Conservation (phyloP, 2,797 vertebrate genomes). For the Lindbergichthys nudifrons region DNA sequence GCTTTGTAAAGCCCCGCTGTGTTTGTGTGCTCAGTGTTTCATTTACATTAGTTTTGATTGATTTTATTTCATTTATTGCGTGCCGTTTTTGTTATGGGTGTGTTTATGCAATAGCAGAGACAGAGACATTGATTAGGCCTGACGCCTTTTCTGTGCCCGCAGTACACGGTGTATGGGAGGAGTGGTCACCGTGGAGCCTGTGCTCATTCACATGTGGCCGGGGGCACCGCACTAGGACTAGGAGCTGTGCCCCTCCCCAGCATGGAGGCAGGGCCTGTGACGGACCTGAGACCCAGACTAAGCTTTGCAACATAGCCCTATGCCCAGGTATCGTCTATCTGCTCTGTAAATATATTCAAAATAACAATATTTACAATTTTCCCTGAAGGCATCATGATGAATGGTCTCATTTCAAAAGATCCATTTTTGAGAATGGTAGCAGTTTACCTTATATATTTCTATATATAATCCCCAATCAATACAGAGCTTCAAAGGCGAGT, state of each 20-base stretch:
- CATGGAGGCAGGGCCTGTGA: constrained; percentile 97
- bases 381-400: constrained; percentile 37
- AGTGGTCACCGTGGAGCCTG: constrained; percentile 99
- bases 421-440: not conserved
- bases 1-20: constrained; percentile 41
- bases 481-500: constrained; percentile 60
- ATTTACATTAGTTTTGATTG: constrained; percentile 68
- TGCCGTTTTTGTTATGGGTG: constrained; percentile 58
- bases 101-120: constrained; percentile 54
- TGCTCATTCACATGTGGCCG: constrained; percentile 99
- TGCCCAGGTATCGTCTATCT: constrained; percentile 91
- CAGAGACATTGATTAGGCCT: constrained; percentile 72
- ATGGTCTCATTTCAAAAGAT: constrained; percentile 9
- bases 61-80: constrained; percentile 68
- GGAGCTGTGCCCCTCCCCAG: constrained; percentile 95
- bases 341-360: constrained; percentile 43
- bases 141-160: constrained; percentile 86
- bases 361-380: constrained; percentile 12
- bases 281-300: constrained; percentile 98
- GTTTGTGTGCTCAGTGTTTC: constrained; percentile 74
- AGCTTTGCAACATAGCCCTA: constrained; percentile 99
- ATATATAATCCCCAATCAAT: constrained; percentile 30
- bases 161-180: constrained; percentile 99
- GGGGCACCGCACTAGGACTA: constrained; percentile 97
- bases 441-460: constrained; percentile 1